Percentiles rank a stretch among this genome's conserved stretches.
phyloP scores from a whole-genome alignment of 2,113 vertebrate species.

The Hassar affinis region DNA sequence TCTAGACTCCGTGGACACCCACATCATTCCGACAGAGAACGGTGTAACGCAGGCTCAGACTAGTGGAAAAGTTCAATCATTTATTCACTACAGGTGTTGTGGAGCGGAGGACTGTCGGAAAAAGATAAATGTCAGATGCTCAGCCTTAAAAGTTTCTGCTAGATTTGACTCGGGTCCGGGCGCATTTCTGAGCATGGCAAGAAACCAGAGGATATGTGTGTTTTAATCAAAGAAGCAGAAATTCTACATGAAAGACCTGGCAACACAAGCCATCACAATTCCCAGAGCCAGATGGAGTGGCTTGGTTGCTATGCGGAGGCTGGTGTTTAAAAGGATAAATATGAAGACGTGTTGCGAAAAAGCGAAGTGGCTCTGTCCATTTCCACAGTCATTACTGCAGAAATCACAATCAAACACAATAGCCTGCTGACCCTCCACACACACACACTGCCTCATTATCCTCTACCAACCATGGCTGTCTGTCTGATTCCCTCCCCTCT shows the following conservation, averaged over 20 bases:
- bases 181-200: conserved; percentile 6
- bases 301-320: conserved; percentile 20
- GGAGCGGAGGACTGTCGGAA: conserved; percentile 8
- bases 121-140: conserved; percentile 27
- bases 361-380: conserved; percentile 9
- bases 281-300: background rate
- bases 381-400: conserved; percentile 43
- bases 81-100: conserved; percentile 22
- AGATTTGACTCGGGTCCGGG: background rate
- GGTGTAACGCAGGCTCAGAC: conserved; percentile 8
- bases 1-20: background rate
- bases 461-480: conserved; percentile 27
- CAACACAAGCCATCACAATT: background rate
- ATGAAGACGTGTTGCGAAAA: background rate
- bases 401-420: conserved; percentile 48
- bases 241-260: conserved; percentile 24
- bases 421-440: conserved; percentile 44
- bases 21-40: conserved; percentile 28
- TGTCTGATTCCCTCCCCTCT: conserved; percentile 38
- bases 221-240: conserved; percentile 28
- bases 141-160: conserved; percentile 16
- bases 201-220: background rate
- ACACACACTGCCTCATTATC: conserved; percentile 55
- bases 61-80: background rate
- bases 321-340: conserved; percentile 33